Evolutionary conservation across 1,140 invertebrate genomes (phyloP), one percentile per base, ranked within the genome.

Genomic region (Scaptomyza hsui): DNA sequence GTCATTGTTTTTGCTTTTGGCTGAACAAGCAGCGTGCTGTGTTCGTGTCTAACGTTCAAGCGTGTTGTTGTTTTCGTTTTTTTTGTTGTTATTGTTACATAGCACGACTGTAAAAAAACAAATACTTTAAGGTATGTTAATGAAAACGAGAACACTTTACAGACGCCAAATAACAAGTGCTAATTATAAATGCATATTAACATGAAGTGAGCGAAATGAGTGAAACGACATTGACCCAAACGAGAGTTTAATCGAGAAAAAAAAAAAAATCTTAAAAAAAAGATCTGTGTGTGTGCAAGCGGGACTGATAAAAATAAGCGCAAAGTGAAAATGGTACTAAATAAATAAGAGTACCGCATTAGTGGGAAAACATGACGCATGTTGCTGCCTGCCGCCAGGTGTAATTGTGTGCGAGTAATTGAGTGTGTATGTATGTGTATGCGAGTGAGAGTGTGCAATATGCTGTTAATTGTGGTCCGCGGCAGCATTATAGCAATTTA

Each of bases 41-140:
- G 52, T 60, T 16, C 60, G 68, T 57, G 41, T 32, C 41, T 26
- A 51, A 57, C 24, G 10, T 55, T 48, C n/a, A 45, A 57, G 53
- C 63, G 35, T 32, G n/a, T 68, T 72, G 68, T 71, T 65, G 52
- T 57, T 60, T 71, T 71, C 15, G 19, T 52, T 64, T 71, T 57
- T 47, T 64, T 51, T 37, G 12, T 45, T 56, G 19, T 57, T 65
- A 21, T 57, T 65, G 45, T 70, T 62, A 62, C 64, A 69, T 63
- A 48, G 53, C 45, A 67, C 69, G 47, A 63, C 48, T 18, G 53
- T 67, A 52, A 26, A 67, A 67, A 67, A 67, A 67, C 63, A 72
- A 68, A 72, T 61, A 71, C 51, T 56, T 64, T 35, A 72, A 72
- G 70, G 70, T 72, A 72, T 68, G 70, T 72, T 60, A 68, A 60